These are phyloP conservation scores for Zootoca vivipara DNA, from an alignment of 2,113 vertebrate species.

Conservation along the genomic window DNA sequence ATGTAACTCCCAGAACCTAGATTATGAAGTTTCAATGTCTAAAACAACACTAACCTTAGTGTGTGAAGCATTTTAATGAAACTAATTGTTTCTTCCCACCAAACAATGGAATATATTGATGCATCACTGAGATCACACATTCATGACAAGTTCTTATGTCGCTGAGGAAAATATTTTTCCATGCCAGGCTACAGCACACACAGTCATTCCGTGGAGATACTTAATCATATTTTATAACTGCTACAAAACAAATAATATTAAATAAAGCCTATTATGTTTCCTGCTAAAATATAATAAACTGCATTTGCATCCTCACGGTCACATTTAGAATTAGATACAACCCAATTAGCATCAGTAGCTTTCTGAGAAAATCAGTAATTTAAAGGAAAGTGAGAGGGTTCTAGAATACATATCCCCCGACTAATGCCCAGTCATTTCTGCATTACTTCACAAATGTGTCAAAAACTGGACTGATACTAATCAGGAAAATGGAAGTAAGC, in stretches of 20 bases:
- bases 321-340: neutral
- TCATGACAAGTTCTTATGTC: constrained; percentile 4
- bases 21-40: no score
- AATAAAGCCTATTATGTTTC: rapidly evolving
- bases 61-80: no score
- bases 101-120: neutral
- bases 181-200: rapidly evolving
- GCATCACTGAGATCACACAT: neutral
- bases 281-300: neutral
- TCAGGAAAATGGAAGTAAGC: neutral
- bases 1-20: no score
- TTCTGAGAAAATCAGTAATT: neutral
- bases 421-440: neutral
- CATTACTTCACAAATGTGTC: neutral
- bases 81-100: no score
- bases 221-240: neutral
- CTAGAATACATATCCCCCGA: no score
- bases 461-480: neutral
- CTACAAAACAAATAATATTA: neutral
- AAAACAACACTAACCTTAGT: no score
- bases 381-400: neutral
- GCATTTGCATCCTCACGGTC: neutral
- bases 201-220: constrained; percentile 11
- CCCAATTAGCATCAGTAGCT: neutral
- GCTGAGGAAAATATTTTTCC: constrained; percentile 9